Conservation (phyloP, 2,797 vertebrate species). For the Paratrypauchen microcephalus region DNA sequence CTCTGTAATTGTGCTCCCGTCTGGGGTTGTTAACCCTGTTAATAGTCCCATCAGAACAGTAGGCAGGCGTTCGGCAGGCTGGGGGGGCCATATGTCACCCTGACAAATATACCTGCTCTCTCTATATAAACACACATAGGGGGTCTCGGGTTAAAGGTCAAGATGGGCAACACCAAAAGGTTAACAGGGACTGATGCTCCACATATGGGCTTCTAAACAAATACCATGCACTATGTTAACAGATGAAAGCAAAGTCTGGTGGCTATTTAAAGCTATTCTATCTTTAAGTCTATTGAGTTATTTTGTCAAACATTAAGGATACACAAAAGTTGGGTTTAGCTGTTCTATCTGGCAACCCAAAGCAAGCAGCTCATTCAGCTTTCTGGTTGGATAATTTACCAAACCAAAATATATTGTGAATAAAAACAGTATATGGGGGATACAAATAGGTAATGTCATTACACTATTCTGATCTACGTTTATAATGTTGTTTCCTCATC, state of each 20-base stretch:
- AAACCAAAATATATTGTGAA: background rate
- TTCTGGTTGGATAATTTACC: background rate
- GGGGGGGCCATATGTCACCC: slow-evolving; percentile 26
- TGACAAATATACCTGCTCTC: slow-evolving; percentile 23
- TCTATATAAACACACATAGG: slow-evolving; percentile 21
- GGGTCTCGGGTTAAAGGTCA: slow-evolving; percentile 18
- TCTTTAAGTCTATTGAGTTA: too few relatives aligned
- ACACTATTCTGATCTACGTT: too few relatives aligned
- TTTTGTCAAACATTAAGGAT: too few relatives aligned
- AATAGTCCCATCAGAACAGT: slow-evolving; percentile 24
- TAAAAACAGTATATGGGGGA: too few relatives aligned
- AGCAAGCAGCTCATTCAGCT: background rate
- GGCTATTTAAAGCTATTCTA: too few relatives aligned
- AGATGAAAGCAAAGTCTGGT: background rate
- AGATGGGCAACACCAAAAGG: slow-evolving; percentile 19
- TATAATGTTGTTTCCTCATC: too few relatives aligned
- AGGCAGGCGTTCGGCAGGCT: background rate
- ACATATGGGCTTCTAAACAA: slow-evolving; percentile 22
- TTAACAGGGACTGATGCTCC: slow-evolving; percentile 12
- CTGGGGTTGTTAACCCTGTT: slow-evolving; percentile 21
- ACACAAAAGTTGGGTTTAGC: too few relatives aligned
- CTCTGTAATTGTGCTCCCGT: slow-evolving; percentile 5
- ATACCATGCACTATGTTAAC: background rate
- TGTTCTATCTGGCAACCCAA: background rate
- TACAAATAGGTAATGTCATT: background rate